Evolutionary conservation across 2,888 invertebrate species (phyloP), one percentile per base, ranked within the genome.

Genomic region (Maniola hyperantus): DNA sequence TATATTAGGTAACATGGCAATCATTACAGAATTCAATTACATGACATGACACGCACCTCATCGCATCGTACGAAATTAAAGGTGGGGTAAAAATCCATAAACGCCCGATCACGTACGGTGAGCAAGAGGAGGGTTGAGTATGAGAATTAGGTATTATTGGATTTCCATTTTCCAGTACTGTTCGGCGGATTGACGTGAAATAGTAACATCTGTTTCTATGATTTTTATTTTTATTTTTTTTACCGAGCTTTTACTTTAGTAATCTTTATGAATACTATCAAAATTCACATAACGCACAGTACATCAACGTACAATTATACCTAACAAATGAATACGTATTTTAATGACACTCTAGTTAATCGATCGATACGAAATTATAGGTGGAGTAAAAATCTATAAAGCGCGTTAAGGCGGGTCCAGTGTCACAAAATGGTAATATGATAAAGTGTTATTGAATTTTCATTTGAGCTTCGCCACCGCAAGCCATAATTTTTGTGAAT

Each of bases 21-120:
- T 39, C 55, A 55, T 55, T 55, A 55, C 18, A 18, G 36, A 55
- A 55, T 55, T 55, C 55, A 55, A 55, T 55, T 55, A 55, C 18
- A 15, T 36, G 55, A 55, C 18, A 15, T 36, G 55, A 55, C 57
- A 54, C 54, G 54, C 54, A 57, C 18, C 39, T 57, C 57, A 57
- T 42, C 42, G 57, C 18, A 13, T 42, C 39, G 20, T 20, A 57
- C 20, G 57, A 39, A 57, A 57, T 57, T 57, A 57, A 57, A 57
- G 57, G 57, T 42, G 57, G 57, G 57, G 57, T 51, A 61, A 48
- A 61, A 50, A 51, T 61, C 48, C 61, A 61, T 50, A 46, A 46
- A 48, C 36, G 39, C 42, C n/a, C 15, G 61, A 61, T 36, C 61
- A 61, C 61, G 61, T 61, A 51, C 50, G 18, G 18, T n/a, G 18